phyloP scores from a whole-genome alignment of 2,113 vertebrate genomes.

The Phoxinus phoxinus region DNA sequence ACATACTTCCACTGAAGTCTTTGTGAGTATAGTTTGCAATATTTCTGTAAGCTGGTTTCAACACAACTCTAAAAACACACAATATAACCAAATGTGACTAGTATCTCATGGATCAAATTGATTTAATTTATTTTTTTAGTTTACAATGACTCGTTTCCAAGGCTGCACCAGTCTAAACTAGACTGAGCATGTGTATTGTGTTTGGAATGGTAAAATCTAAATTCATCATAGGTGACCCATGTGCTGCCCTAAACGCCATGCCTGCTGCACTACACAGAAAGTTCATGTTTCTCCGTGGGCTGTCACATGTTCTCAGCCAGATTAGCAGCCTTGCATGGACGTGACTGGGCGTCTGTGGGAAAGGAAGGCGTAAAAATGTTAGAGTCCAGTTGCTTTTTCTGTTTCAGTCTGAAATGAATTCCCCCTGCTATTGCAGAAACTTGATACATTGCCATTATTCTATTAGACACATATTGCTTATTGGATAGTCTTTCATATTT shows the following conservation, averaged over 20 bases:
- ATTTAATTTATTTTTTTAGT: neutral
- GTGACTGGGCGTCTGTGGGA: constrained; percentile 60
- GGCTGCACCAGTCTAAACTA: neutral
- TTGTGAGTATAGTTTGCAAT: neutral
- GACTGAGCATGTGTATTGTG: neutral
- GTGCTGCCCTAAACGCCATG: constrained; percentile 58
- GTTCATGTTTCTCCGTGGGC: constrained; percentile 65
- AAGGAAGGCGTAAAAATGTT: constrained; percentile 33
- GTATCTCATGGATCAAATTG: neutral
- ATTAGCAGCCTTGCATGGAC: constrained; percentile 68
- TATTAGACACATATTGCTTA: neutral
- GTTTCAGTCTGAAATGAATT: neutral
- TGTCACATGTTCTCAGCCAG: constrained; percentile 65
- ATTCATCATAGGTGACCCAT: constrained; percentile 63
- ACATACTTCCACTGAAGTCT: constrained; percentile 7
- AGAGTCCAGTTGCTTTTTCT: constrained; percentile 20
- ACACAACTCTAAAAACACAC: neutral
- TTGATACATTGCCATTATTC: neutral
- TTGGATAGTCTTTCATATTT: neutral
- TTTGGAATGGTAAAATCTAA: constrained; percentile 57
- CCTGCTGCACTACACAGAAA: constrained; percentile 62
- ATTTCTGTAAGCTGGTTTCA: neutral
- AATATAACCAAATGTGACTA: neutral
- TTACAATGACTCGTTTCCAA: neutral
- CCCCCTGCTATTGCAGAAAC: neutral